Evolutionary conservation across 2,888 invertebrate genomes (phyloP).

Genomic region (Agrotis exclamationis): DNA sequence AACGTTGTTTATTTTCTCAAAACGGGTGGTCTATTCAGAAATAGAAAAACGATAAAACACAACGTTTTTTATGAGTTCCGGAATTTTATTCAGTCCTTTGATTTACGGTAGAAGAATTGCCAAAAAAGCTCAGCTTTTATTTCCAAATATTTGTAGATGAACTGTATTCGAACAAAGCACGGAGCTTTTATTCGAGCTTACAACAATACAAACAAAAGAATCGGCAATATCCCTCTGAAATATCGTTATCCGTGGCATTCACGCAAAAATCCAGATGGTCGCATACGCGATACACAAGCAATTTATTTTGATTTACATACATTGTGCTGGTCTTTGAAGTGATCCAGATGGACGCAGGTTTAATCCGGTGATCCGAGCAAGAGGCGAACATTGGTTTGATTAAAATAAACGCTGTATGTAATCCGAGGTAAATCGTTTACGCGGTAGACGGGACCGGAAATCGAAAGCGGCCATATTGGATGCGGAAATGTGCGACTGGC

Average conservation of each 20-base stretch:
- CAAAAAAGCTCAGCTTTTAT: conserved; percentile 28
- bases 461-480: conserved; percentile 89
- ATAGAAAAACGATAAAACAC: conserved; percentile 23
- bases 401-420: conserved; percentile 86
- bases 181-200: conserved; percentile 35
- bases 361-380: conserved; percentile 67
- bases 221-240: conserved; percentile 39
- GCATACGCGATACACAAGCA: conserved; percentile 41
- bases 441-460: conserved; percentile 85
- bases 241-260: conserved; percentile 38
- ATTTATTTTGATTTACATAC: conserved; percentile 60
- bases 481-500: conserved; percentile 84
- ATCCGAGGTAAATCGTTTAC: conserved; percentile 85
- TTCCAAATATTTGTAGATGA: conserved; percentile 31
- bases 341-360: conserved; percentile 58
- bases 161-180: conserved; percentile 30
- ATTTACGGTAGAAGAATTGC: conserved; percentile 27
- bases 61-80: conserved; percentile 30
- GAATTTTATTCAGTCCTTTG: conserved; percentile 26
- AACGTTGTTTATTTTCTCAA: not conserved
- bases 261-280: conserved; percentile 49
- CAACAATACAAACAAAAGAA: conserved; percentile 48
- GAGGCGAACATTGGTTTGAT: conserved; percentile 71
- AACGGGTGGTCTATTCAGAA: not conserved
- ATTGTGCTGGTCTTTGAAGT: conserved; percentile 47